A percentile compares a stretch with the other conserved stretches of the same genome.
These are phyloP conservation scores for Drosophila hydei DNA, from an alignment of 1,140 invertebrate genomes.

Conservation along the genomic window DNA sequence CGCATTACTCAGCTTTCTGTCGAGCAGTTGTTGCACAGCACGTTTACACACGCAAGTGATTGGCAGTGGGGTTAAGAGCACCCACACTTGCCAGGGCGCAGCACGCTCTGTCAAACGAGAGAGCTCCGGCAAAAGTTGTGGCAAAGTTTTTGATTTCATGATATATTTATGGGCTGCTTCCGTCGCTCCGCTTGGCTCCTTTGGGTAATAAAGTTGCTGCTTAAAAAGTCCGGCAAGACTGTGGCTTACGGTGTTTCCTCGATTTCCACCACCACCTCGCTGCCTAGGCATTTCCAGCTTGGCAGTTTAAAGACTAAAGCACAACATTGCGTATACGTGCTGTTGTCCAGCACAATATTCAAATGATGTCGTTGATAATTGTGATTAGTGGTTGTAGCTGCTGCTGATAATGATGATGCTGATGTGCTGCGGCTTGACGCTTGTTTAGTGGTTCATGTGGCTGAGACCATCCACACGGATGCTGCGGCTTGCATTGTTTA, in stretches of 20 bases:
- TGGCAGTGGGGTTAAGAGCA: slow-evolving; percentile 23
- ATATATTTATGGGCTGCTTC: slow-evolving; percentile 79
- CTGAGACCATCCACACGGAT: slow-evolving; percentile 10
- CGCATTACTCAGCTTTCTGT: slow-evolving; percentile 66
- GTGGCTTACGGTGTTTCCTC: slow-evolving; percentile 22
- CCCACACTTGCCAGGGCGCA: slow-evolving; percentile 2
- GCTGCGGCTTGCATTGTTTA: slow-evolving; percentile 5
- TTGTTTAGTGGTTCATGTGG: slow-evolving; percentile 28
- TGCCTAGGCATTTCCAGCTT: not conserved
- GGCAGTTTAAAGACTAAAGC: slow-evolving; percentile 45
- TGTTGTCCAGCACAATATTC: slow-evolving; percentile 14
- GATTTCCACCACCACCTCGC: too few species aligned
- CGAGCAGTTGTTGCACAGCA: slow-evolving; percentile 36
- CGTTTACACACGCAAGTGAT: slow-evolving; percentile 67
- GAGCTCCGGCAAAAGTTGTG: slow-evolving; percentile 62
- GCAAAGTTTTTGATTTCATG: slow-evolving; percentile 80
- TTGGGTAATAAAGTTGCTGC: slow-evolving; percentile 74
- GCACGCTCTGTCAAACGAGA: slow-evolving; percentile 30
- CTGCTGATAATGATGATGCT: slow-evolving; percentile 8
- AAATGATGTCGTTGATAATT: slow-evolving; percentile 12
- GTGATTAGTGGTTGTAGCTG: not conserved
- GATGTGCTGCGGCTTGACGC: slow-evolving; percentile 7
- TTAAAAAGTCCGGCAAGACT: slow-evolving; percentile 30
- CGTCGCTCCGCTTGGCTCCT: slow-evolving; percentile 48
- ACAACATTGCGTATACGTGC: slow-evolving; percentile 15